Percentiles rank a stretch among this genome's conserved stretches.
Evolutionary conservation across 2,888 invertebrate genomes (phyloP).

Genomic region (Troides aeacus): DNA sequence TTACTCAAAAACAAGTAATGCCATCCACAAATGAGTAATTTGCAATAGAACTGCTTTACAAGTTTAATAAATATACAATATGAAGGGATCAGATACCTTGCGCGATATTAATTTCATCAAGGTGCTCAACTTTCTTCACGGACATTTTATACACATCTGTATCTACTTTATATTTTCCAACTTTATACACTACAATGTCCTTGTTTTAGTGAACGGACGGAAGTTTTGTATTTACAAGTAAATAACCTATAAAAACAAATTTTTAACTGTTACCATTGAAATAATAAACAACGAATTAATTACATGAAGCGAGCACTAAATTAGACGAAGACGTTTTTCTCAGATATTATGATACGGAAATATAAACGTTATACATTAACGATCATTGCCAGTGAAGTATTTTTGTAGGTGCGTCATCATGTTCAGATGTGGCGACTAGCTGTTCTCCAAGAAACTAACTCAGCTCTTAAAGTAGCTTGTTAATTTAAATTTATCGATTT

Average conservation of each 20-base stretch:
- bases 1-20: no score
- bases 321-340: neutral
- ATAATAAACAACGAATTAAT: neutral
- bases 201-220: slow-evolving; percentile 25
- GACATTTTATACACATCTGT: slow-evolving; percentile 13
- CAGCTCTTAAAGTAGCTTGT: slow-evolving; percentile 52
- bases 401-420: slow-evolving; percentile 66
- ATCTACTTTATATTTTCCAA: slow-evolving; percentile 8
- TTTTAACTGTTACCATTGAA: neutral
- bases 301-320: neutral
- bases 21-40: no score
- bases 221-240: slow-evolving; percentile 10
- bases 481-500: slow-evolving; percentile 45
- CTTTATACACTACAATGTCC: slow-evolving; percentile 13
- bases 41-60: neutral
- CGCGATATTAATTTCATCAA: slow-evolving; percentile 2
- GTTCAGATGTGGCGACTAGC: slow-evolving; percentile 55
- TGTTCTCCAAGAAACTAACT: slow-evolving; percentile 48
- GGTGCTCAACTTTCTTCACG: slow-evolving; percentile 25
- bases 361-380: slow-evolving; percentile 24
- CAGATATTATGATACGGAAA: neutral
- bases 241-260: slow-evolving; percentile 12
- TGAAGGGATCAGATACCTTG: neutral
- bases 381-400: slow-evolving; percentile 51
- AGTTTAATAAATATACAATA: neutral